Percentiles rank a stretch among this genome's conserved stretches.
These are phyloP conservation scores for Brachylomia viminalis DNA, from an alignment of 2,888 invertebrate species.

Conservation along the genomic window DNA sequence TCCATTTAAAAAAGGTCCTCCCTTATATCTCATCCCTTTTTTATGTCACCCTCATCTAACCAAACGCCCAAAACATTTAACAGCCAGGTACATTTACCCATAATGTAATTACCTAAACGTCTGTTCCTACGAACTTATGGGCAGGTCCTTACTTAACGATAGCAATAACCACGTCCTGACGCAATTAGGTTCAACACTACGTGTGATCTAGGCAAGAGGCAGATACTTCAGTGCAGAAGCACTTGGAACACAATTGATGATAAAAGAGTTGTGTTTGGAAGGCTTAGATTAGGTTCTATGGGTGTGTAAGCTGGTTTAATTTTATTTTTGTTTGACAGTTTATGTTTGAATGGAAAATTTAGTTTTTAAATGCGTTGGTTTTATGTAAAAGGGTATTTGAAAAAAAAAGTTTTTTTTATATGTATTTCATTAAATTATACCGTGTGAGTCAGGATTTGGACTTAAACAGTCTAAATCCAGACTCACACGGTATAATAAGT, in stretches of 20 bases:
- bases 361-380: neutral
- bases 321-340: slow-evolving; percentile 8
- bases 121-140: neutral
- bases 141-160: slow-evolving; percentile 39
- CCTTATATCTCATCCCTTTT: neutral
- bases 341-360: neutral
- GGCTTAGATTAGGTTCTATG: slow-evolving; percentile 19
- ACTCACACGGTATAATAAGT: too few relatives aligned
- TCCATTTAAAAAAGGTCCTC: neutral
- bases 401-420: too few relatives aligned
- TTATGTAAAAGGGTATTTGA: too few relatives aligned
- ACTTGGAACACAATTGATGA: slow-evolving; percentile 39
- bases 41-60: neutral
- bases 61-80: neutral
- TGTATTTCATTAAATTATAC: too few relatives aligned
- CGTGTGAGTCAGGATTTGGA: too few relatives aligned
- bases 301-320: slow-evolving; percentile 14
- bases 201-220: slow-evolving; percentile 25
- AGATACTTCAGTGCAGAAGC: slow-evolving; percentile 51
- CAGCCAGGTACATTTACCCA: slow-evolving; percentile 2
- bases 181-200: slow-evolving; percentile 41
- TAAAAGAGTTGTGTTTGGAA: slow-evolving; percentile 48
- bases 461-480: too few relatives aligned
- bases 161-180: slow-evolving; percentile 32
- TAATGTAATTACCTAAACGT: slow-evolving; percentile 20